Conservation (phyloP, 2,888 invertebrate genomes). For the Drosophila limbata region DNA sequence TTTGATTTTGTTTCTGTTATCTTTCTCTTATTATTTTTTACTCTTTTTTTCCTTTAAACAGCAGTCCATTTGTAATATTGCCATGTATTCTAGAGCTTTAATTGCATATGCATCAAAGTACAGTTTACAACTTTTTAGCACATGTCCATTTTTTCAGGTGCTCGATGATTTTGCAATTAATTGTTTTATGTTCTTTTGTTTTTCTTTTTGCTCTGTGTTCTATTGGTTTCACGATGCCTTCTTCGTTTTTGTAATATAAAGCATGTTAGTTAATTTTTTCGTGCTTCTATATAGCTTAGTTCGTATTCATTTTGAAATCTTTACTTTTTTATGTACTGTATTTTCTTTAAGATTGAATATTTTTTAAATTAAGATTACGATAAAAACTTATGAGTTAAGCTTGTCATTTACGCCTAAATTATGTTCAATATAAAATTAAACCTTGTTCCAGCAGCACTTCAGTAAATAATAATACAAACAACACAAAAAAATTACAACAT, state of each 20-base stretch:
- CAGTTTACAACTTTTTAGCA: conserved; percentile 75
- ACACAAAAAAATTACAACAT: conserved; percentile 75
- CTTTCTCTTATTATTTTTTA: neutral
- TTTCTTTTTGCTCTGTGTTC: conserved; percentile 7
- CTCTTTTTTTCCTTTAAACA: conserved; percentile 39
- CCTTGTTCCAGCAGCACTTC: conserved; percentile 71
- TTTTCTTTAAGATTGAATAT: conserved; percentile 62
- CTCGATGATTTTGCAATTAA: conserved; percentile 47
- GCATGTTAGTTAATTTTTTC: conserved; percentile 65
- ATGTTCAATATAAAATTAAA: conserved; percentile 72
- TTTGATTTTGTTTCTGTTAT: conserved; percentile 10
- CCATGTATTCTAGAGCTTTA: conserved; percentile 62
- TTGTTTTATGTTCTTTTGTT: conserved; percentile 12
- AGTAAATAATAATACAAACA: conserved; percentile 75
- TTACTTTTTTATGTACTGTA: conserved; percentile 54
- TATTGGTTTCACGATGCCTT: conserved; percentile 43
- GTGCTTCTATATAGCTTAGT: conserved; percentile 72
- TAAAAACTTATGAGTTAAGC: conserved; percentile 77
- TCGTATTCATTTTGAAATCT: conserved; percentile 46
- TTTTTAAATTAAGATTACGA: conserved; percentile 74
- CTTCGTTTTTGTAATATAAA: conserved; percentile 42
- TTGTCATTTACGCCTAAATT: conserved; percentile 80
- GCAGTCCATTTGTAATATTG: conserved; percentile 66
- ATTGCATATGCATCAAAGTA: conserved; percentile 60
- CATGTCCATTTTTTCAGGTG: conserved; percentile 49